Base-by-base conservation (phyloP, 1,140 invertebrate genomes). In the Tyrophagus putrescentiae region DNA sequence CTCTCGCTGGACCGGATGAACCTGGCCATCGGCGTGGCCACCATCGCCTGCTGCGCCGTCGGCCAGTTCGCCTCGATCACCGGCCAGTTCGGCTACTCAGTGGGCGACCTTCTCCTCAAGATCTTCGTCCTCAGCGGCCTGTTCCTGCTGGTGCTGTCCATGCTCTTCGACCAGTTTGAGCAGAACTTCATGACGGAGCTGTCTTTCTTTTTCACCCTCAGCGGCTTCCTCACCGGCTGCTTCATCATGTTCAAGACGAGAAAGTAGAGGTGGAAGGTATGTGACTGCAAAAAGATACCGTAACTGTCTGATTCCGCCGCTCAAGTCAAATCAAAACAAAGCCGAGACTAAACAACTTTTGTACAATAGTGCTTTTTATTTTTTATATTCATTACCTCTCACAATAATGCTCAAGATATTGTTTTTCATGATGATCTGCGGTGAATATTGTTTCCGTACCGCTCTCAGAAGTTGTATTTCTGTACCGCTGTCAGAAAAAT, bases 111-210 rank as follows among this genome's bases (percentile, higher is more conserved):
- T 27, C 28, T 54, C 9, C 25, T 54, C 7, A 13, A 54, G 2
- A 54, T 54, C 32, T 54, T 54, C 21, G 31, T 54, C 4, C 2
- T 54, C 2, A 18, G 16, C 27, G 52, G 39, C 3, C 25, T 27
- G 1, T 11, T 54, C 2, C 11, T 54, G 4, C n/a, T 54, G 11
- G 31, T 25, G 3, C 21, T 29, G 13, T 54, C 52, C 2, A 34
- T 54, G 13, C 25, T 54, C 13, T 32, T 54, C 7, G 52, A 13
- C 11, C 52, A 54, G 39, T 27, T 54, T 7, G 13, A 13, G 2
- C 52, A 54, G n/a, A 54, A 54, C 27, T 54, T 54, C 25, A 54
- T 54, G 52, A 54, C 52, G 13, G 25, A 54, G 25, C 32, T 54
- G 9, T 54, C 52, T 3, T 54, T 54, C 25, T 23, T 13, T 25